phyloP scores from a whole-genome alignment of 2,113 vertebrate species.

The Hippocampus abdominalis region DNA sequence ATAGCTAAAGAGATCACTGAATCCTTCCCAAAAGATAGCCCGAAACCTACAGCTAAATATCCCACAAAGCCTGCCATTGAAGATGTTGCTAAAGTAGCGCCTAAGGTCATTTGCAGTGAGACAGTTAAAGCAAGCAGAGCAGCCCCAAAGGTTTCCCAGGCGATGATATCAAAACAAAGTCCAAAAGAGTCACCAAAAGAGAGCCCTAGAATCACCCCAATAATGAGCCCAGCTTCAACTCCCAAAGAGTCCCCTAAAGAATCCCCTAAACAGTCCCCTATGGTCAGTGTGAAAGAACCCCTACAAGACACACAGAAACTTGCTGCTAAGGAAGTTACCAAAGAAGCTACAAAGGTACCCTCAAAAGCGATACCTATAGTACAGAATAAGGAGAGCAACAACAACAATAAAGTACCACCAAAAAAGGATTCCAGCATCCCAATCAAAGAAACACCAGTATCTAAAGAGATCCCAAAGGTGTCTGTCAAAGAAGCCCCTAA shows the following conservation, averaged over 20 bases:
- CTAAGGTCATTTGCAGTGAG: slow-evolving; percentile 42
- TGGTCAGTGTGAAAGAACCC: slow-evolving; percentile 39
- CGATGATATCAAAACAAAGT: slow-evolving; percentile 52
- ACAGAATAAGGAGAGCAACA: slow-evolving; percentile 30
- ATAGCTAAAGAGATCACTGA: slow-evolving; percentile 45
- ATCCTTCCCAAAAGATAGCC: slow-evolving; percentile 41
- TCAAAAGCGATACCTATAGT: slow-evolving; percentile 34
- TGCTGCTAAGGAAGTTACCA: slow-evolving; percentile 46
- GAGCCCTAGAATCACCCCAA: slow-evolving; percentile 59
- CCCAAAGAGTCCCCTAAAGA: slow-evolving; percentile 65
- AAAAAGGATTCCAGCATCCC: slow-evolving; percentile 1
- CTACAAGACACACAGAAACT: slow-evolving; percentile 29
- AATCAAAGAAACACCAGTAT: slow-evolving; percentile 11
- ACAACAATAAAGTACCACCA: neutral
- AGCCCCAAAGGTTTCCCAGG: slow-evolving; percentile 47
- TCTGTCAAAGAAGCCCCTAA: slow-evolving; percentile 40
- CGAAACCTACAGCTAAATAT: slow-evolving; percentile 48
- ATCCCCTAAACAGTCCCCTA: slow-evolving; percentile 48
- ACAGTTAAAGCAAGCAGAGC: slow-evolving; percentile 44
- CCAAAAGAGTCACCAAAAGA: slow-evolving; percentile 64
- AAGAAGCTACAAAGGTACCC: slow-evolving; percentile 47
- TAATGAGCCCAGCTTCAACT: slow-evolving; percentile 50
- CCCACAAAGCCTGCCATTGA: slow-evolving; percentile 38
- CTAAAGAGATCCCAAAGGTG: slow-evolving; percentile 38
- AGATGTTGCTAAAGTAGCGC: slow-evolving; percentile 46